Conservation (phyloP, 2,113 vertebrate genomes). For the Phyllostomus hastatus region DNA sequence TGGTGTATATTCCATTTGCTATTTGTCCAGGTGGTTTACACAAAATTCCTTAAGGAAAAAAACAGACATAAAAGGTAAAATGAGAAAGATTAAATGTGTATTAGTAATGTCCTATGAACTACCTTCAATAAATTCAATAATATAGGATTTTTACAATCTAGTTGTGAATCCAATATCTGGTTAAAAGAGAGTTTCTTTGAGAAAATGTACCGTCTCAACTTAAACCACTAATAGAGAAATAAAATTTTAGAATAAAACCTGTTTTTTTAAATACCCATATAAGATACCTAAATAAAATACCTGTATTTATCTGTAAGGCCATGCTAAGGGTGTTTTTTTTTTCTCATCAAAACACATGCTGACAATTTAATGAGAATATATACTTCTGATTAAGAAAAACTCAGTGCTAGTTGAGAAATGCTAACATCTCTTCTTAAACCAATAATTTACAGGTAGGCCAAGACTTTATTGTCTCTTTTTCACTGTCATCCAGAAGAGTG, state of each 20-base stretch:
- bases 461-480: neutral
- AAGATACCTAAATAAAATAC: neutral
- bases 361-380: neutral
- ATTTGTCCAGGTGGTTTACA: constrained; percentile 69
- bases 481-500: neutral
- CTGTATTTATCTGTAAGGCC: neutral
- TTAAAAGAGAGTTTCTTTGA: neutral
- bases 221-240: neutral
- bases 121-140: neutral
- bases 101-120: neutral
- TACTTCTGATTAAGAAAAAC: neutral
- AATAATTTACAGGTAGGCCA: neutral
- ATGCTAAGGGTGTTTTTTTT: neutral
- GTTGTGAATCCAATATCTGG: neutral
- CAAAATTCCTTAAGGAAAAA: constrained; percentile 45
- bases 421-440: neutral
- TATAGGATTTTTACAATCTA: neutral
- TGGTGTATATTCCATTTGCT: constrained; percentile 1
- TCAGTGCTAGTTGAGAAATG: neutral
- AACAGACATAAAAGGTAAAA: neutral
- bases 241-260: neutral
- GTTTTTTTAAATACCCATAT: neutral
- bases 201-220: neutral
- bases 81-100: neutral
- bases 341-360: neutral